Evolutionary conservation across 2,113 vertebrate genomes (phyloP).

Genomic region (Embiotoca jacksoni): DNA sequence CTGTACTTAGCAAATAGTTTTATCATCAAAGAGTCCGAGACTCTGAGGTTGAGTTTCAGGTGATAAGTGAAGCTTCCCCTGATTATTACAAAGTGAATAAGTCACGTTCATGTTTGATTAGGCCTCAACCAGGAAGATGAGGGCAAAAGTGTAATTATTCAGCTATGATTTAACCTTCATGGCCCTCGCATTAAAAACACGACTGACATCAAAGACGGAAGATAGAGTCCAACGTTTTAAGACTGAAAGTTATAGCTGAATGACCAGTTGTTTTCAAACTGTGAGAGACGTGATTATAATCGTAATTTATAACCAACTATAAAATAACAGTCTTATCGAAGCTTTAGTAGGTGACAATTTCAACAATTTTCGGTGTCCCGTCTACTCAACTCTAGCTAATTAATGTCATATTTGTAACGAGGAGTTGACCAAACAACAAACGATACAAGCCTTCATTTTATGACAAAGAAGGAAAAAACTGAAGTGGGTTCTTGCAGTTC

Average conservation of each 20-base stretch:
- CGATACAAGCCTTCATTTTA: too few relatives aligned
- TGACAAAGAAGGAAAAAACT: too few relatives aligned
- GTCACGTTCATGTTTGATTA: slow-evolving; percentile 46
- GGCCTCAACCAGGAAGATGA: not conserved
- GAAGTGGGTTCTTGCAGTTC: too few relatives aligned
- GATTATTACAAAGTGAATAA: slow-evolving; percentile 32
- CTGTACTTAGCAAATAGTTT: slow-evolving; percentile 54
- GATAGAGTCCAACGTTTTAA: too few relatives aligned
- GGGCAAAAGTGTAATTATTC: slow-evolving; percentile 34
- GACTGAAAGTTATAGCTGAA: not conserved
- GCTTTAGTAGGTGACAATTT: too few relatives aligned
- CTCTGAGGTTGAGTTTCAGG: slow-evolving; percentile 29
- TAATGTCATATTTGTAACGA: too few relatives aligned
- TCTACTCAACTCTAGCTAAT: too few relatives aligned
- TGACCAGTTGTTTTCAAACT: not conserved
- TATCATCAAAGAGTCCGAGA: slow-evolving; percentile 31
- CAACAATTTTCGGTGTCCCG: too few relatives aligned
- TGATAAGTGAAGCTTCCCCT: slow-evolving; percentile 53
- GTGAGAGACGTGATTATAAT: not conserved
- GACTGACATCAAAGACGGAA: too few relatives aligned
- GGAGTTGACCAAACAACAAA: too few relatives aligned
- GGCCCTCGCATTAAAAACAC: too few relatives aligned
- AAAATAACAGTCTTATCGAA: too few relatives aligned
- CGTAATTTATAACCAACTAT: not conserved
- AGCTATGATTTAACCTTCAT: slow-evolving; percentile 13